phyloP scores from a whole-genome alignment of 2,113 vertebrate genomes.

The Egretta garzetta region DNA sequence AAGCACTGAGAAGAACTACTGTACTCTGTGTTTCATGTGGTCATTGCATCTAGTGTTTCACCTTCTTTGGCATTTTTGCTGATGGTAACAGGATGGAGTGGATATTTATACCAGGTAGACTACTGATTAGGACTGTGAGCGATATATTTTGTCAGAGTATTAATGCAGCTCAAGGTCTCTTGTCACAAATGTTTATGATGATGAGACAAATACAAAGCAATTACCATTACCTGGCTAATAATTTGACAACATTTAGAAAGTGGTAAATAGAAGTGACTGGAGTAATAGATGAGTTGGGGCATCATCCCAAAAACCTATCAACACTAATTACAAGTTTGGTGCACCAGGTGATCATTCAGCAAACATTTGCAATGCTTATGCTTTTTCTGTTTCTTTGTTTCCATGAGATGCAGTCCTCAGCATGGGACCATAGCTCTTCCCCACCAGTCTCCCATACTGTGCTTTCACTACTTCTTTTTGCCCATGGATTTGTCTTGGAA shows the following conservation, averaged over 20 bases:
- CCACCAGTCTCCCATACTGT: neutral
- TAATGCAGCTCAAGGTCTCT: neutral
- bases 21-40: neutral
- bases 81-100: neutral
- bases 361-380: neutral
- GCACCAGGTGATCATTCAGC: slow-evolving; percentile 4
- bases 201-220: slow-evolving; percentile 29
- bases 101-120: neutral
- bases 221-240: slow-evolving; percentile 9
- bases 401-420: neutral
- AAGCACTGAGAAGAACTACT: neutral
- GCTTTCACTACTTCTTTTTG: neutral
- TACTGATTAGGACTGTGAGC: neutral
- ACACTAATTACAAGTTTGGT: neutral
- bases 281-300: neutral
- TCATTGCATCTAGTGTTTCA: neutral
- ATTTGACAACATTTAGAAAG: slow-evolving; percentile 21
- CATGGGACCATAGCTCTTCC: neutral
- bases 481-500: neutral
- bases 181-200: slow-evolving; percentile 42
- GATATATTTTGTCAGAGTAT: neutral
- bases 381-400: neutral
- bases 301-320: slow-evolving; percentile 2
- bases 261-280: slow-evolving; percentile 20
- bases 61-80: neutral